phyloP scores from a whole-genome alignment of 2,797 vertebrate genomes.

The Orientallactaga sibirica region DNA sequence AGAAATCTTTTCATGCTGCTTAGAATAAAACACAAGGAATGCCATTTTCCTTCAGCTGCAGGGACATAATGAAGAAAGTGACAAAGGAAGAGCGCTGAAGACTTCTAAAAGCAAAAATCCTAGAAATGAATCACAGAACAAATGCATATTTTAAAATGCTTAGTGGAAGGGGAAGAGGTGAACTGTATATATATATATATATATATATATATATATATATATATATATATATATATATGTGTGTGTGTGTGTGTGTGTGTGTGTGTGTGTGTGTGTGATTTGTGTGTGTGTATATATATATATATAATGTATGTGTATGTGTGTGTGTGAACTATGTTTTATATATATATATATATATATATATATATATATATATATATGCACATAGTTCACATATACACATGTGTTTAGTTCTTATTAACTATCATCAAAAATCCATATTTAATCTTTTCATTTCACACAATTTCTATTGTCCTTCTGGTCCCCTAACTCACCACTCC shows the following conservation, averaged over 20 bases:
- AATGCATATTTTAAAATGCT: neutral
- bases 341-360: too few relatives aligned
- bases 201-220: too few relatives aligned
- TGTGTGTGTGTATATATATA: too few relatives aligned
- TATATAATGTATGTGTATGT: too few relatives aligned
- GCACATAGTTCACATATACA: too few relatives aligned
- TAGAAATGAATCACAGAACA: constrained; percentile 5
- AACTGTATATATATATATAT: neutral
- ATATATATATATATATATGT: too few relatives aligned
- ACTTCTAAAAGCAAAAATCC: constrained; percentile 36
- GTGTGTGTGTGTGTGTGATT: too few relatives aligned
- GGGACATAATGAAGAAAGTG: constrained; percentile 22
- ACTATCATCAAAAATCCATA: neutral
- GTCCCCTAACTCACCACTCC: too few relatives aligned
- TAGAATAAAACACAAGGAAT: constrained; percentile 60
- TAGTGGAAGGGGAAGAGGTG: neutral
- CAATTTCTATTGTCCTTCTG: neutral
- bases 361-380: too few relatives aligned
- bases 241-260: too few relatives aligned
- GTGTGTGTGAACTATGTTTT: too few relatives aligned
- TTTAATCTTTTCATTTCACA: constrained; percentile 6
- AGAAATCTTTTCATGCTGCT: constrained; percentile 54
- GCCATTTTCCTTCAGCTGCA: constrained; percentile 41
- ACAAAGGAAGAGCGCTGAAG: constrained; percentile 41
- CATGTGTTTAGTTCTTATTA: neutral